Evolutionary conservation across 2,113 vertebrate genomes (phyloP).

Genomic region (Ceyx cyanopectus): DNA sequence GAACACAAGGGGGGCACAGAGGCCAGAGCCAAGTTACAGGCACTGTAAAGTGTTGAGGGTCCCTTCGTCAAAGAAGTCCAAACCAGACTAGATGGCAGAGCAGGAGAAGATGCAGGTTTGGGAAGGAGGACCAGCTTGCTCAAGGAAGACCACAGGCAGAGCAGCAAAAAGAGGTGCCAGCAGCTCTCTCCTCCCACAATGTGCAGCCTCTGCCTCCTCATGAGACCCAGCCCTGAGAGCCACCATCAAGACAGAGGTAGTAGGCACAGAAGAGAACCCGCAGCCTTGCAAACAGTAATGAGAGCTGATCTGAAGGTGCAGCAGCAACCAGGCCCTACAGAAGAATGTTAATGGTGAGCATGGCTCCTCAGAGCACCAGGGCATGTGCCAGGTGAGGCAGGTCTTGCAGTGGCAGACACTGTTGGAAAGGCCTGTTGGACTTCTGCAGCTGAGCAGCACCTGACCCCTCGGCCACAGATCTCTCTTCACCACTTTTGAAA

Average conservation of each 20-base stretch:
- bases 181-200: neutral
- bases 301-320: neutral
- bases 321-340: neutral
- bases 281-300: neutral
- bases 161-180: neutral
- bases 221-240: neutral
- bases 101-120: neutral
- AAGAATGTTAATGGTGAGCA: neutral
- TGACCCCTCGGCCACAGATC: neutral
- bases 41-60: neutral
- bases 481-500: neutral
- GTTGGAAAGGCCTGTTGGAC: neutral
- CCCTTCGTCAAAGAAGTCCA: neutral
- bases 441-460: neutral
- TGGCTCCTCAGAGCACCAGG: neutral
- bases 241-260: neutral
- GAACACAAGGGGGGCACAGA: accelerated
- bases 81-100: neutral
- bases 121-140: neutral
- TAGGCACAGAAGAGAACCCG: neutral
- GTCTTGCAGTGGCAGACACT: neutral
- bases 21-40: neutral
- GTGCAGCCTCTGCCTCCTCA: neutral
- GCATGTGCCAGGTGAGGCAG: neutral
- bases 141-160: accelerated